These are phyloP conservation scores for Neotoxoptera formosana DNA, from an alignment of 1,140 invertebrate genomes.

Conservation along the genomic window DNA sequence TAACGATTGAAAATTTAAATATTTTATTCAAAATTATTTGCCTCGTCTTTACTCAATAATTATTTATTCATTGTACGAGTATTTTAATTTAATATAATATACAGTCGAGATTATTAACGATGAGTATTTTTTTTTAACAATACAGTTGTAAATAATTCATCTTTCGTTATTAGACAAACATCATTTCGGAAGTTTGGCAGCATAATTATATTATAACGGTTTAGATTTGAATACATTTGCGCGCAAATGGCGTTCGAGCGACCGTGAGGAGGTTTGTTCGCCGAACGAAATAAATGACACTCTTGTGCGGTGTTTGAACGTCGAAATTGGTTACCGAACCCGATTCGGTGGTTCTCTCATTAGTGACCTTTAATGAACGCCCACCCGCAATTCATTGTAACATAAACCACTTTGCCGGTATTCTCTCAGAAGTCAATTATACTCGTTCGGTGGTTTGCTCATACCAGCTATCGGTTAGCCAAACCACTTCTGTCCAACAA, in stretches of 20 bases:
- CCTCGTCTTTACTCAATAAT: background rate
- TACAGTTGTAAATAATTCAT: conserved; percentile 21
- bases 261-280: background rate
- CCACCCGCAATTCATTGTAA: background rate
- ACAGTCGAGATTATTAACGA: background rate
- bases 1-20: background rate
- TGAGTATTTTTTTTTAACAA: background rate
- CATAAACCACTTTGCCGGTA: background rate
- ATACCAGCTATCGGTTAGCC: background rate
- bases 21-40: background rate
- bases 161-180: background rate
- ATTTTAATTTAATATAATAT: background rate
- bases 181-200: background rate
- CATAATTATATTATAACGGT: background rate
- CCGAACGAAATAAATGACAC: background rate
- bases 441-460: background rate
- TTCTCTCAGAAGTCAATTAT: conserved; percentile 21
- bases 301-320: background rate
- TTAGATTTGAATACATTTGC: background rate
- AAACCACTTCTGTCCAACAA: background rate
- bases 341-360: background rate
- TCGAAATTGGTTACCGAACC: background rate
- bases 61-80: background rate
- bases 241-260: background rate
- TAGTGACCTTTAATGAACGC: conserved; percentile 3